A percentile compares a stretch with the other conserved stretches of the same genome.
Conservation (phyloP, 2,113 vertebrate species). For the Oxyruncus cristatus region DNA sequence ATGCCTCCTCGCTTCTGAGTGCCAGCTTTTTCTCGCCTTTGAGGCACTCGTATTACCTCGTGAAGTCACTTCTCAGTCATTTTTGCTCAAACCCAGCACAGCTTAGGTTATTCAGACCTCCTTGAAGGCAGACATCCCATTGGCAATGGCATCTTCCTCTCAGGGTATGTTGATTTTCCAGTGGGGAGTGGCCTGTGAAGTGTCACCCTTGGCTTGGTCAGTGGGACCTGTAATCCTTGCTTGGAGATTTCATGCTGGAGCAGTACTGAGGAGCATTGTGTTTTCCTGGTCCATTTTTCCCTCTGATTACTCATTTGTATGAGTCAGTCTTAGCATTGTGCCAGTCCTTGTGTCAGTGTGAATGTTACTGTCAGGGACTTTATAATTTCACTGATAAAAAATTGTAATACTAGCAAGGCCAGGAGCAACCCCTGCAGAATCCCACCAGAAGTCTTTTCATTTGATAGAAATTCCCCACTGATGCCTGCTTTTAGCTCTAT, state of each 20-base stretch:
- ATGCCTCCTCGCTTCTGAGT: neutral
- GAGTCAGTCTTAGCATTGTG: neutral
- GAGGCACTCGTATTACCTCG: neutral
- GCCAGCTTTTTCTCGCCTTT: neutral
- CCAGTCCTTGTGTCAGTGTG: neutral
- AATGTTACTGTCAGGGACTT: neutral
- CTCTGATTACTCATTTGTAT: neutral
- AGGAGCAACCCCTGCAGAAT: neutral
- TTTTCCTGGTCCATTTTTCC: neutral
- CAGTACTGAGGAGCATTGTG: neutral
- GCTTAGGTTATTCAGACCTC: neutral
- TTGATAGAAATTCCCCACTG: neutral
- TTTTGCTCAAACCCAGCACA: neutral
- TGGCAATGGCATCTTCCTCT: neutral
- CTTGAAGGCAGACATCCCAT: neutral
- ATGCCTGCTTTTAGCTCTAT: neutral
- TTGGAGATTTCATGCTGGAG: neutral
- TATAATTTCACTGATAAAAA: neutral
- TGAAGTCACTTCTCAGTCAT: neutral
- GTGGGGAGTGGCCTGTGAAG: neutral
- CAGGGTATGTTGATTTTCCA: neutral
- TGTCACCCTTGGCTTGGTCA: neutral
- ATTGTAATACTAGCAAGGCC: neutral
- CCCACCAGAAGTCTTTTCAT: slow-evolving; percentile 16
- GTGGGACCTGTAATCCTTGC: neutral